Base-by-base conservation (phyloP, 2,113 vertebrate species). In the Zosterops hypoxanthus region DNA sequence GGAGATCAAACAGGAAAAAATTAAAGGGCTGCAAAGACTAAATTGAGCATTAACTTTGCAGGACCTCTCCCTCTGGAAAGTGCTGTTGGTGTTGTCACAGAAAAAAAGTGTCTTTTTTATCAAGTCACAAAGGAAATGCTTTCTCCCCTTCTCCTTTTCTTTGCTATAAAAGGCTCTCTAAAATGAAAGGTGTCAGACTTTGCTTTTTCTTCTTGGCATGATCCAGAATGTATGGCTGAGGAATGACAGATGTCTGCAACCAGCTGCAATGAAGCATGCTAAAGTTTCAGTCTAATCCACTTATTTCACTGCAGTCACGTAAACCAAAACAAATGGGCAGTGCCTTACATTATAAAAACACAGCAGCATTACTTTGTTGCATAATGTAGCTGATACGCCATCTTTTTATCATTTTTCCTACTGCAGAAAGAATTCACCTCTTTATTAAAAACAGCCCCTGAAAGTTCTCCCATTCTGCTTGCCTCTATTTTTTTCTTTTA, bases 171-270 rank as follows among this genome's bases (percentile, higher is more conserved):
- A 98, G 97, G 97, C 94, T 97, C 76, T 97, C 97, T 97, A 94
- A 98, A 98, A 97, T 98, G 98, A 98, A 97, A 98, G 96, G 98
- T 97, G 98, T 98, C 98, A 98, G 97, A 97, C 97, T 98, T 97
- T 92, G 97, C 97, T 97, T 97, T 98, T 97, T 97, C 96, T 97
- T 94, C 95, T 96, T 97, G 97, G 97, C 97, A 68, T 98, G 97
- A 98, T 98, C 97, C 97, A 96, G 98, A 98, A 98, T 97, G 98
- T 97, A 98, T 95, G 98, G 97, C 97, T 98, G 98, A 98, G 98
- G 98, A 99, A 98, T 98, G 99, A 99, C 99, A 99, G 98, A 98
- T 98, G 98, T 98, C 98, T 98, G 98, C 98, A 98, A 98, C 98
- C 98, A 98, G 98, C 98, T 98, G 98, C 98, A 98, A 96, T 97